Evolutionary conservation across 2,797 vertebrate genomes (phyloP).

Genomic region (Sebastiscus tertius): DNA sequence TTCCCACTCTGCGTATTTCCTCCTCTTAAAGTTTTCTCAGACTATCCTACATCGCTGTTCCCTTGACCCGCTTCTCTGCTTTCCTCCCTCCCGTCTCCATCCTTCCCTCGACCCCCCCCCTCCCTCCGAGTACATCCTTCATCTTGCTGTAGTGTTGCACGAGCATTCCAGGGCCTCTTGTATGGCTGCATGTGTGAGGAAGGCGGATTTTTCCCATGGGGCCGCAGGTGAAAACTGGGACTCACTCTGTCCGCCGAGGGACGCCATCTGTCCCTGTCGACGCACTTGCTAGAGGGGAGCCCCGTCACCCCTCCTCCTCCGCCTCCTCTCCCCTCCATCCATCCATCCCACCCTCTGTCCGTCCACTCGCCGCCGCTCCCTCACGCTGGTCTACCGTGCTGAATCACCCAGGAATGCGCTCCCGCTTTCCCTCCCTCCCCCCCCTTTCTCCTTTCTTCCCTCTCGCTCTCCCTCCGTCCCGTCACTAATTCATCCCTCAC

Average conservation of each 20-base stretch:
- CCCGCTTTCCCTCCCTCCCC: constrained; percentile 13
- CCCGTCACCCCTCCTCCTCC: constrained; percentile 67
- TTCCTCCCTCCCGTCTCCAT: constrained; percentile 32
- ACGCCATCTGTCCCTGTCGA: constrained; percentile 85
- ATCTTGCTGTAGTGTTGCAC: constrained; percentile 69
- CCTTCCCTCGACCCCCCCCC: background rate
- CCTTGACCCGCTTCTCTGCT: constrained; percentile 69
- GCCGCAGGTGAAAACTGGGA: constrained; percentile 88
- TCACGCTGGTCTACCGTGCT: constrained; percentile 77
- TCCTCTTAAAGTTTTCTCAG: constrained; percentile 65
- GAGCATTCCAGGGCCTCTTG: constrained; percentile 77
- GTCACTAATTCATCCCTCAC: constrained; percentile 69
- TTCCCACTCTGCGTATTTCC: constrained; percentile 53
- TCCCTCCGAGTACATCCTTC: constrained; percentile 65
- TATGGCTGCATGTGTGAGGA: constrained; percentile 80
- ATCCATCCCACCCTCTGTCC: constrained; percentile 75
- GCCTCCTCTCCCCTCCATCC: constrained; percentile 46
- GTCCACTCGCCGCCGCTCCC: constrained; percentile 66
- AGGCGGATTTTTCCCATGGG: constrained; percentile 85
- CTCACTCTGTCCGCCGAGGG: constrained; percentile 78
- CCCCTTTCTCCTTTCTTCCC: constrained; percentile 36
- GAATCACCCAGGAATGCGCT: constrained; percentile 82
- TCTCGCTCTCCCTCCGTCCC: constrained; percentile 49
- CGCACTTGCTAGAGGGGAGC: constrained; percentile 77
- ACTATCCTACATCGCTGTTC: constrained; percentile 57